These are phyloP conservation scores for Lathamus discolor DNA, from an alignment of 2,113 vertebrate genomes.

Conservation along the genomic window DNA sequence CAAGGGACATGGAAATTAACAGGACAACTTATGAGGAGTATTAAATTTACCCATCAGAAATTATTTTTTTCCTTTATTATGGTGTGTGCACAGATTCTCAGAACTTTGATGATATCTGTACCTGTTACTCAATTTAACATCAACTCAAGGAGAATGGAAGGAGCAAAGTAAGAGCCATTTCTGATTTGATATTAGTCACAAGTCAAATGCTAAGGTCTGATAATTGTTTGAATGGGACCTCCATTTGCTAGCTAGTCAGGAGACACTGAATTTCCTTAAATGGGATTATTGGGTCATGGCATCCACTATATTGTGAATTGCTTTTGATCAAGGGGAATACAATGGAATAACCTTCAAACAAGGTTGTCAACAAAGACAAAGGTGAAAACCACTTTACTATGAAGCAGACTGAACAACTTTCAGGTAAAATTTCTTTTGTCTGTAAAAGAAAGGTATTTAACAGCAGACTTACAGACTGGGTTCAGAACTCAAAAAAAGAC, in stretches of 20 bases:
- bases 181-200: constrained; percentile 39
- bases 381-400: neutral
- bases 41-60: neutral
- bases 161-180: constrained; percentile 10
- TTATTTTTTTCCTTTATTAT: neutral
- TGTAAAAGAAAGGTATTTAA: neutral
- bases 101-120: constrained; percentile 14
- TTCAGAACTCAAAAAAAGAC: neutral
- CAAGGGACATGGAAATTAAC: neutral
- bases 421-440: neutral
- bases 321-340: constrained; percentile 8
- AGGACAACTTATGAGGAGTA: neutral
- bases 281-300: constrained; percentile 37
- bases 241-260: neutral
- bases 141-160: constrained; percentile 28
- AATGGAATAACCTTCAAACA: constrained; percentile 40
- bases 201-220: constrained; percentile 30
- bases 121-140: constrained; percentile 39
- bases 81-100: neutral
- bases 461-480: neutral
- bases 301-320: neutral
- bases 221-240: constrained; percentile 37
- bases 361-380: constrained; percentile 30
- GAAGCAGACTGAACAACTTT: neutral
- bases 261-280: neutral